These are phyloP conservation scores for Biston stratarius DNA, from an alignment of 2,888 invertebrate genomes.

Conservation along the genomic window DNA sequence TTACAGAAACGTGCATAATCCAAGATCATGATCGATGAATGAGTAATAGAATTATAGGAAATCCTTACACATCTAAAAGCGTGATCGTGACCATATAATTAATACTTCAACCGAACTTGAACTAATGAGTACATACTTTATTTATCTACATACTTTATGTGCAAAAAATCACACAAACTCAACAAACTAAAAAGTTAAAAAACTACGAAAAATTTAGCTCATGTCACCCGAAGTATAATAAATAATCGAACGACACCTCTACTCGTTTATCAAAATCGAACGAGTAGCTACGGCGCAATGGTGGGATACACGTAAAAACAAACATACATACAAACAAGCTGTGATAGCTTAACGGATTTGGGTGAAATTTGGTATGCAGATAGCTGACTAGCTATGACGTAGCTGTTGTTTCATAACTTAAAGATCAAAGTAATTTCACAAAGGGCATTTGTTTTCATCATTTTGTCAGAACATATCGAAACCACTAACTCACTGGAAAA, in stretches of 20 bases:
- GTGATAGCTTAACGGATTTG: no score
- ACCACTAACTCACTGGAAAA: conserved; percentile 6
- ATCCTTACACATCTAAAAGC: conserved; percentile 6
- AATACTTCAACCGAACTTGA: background rate
- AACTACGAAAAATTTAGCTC: no score
- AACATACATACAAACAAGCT: no score
- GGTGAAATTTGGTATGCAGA: no score
- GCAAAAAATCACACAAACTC: background rate
- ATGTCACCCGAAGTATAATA: no score
- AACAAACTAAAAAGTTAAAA: no score
- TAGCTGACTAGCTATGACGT: no score
- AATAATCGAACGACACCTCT: no score
- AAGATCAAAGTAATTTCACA: background rate
- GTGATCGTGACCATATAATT: conserved; percentile 9
- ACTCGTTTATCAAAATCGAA: no score
- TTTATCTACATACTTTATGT: background rate
- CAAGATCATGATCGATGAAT: background rate
- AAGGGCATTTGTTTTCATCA: conserved; percentile 5
- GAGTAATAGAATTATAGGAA: conserved; percentile 4
- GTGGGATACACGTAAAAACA: no score
- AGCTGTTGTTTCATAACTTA: background rate
- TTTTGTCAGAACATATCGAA: background rate
- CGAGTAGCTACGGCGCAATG: no score
- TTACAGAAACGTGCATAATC: background rate
- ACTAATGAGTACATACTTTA: no score